These are phyloP conservation scores for Dasyprocta punctata DNA, from an alignment of 2,113 vertebrate genomes.

Conservation along the genomic window DNA sequence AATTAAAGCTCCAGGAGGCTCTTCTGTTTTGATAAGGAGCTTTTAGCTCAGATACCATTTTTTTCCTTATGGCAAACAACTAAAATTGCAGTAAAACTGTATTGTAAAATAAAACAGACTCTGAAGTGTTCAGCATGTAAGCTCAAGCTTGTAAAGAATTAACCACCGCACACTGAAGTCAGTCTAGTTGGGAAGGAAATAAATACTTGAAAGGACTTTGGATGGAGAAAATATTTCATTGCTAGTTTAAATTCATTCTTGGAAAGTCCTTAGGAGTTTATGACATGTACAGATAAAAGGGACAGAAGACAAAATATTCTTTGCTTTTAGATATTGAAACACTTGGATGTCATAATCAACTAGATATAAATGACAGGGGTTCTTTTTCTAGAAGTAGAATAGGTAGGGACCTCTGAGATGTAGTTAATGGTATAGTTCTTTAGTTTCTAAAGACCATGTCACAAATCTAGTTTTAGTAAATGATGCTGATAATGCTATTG, in stretches of 20 bases:
- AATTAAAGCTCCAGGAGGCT: background rate
- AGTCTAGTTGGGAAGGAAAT: constrained; percentile 17
- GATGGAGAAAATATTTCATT: constrained; percentile 49
- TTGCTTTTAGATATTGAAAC: constrained; percentile 2
- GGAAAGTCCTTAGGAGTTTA: constrained; percentile 34
- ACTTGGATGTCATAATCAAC: background rate
- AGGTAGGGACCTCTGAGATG: background rate
- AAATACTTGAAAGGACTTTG: constrained; percentile 56
- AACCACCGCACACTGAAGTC: background rate
- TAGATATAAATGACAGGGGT: background rate
- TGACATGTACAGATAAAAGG: background rate
- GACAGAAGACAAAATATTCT: background rate
- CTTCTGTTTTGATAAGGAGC: background rate
- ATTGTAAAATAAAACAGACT: constrained; percentile 15
- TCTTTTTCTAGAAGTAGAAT: background rate
- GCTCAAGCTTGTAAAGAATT: constrained; percentile 39
- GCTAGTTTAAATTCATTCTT: constrained; percentile 30
- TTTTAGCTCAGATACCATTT: background rate
- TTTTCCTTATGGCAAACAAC: constrained; percentile 6
- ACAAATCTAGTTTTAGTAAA: background rate
- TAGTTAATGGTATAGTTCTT: background rate
- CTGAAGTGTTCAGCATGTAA: constrained; percentile 3
- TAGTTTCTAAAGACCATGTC: background rate
- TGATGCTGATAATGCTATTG: background rate
- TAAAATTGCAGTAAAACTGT: background rate